Conservation (phyloP, 2,888 invertebrate genomes). For the Cantharis lateralis region DNA sequence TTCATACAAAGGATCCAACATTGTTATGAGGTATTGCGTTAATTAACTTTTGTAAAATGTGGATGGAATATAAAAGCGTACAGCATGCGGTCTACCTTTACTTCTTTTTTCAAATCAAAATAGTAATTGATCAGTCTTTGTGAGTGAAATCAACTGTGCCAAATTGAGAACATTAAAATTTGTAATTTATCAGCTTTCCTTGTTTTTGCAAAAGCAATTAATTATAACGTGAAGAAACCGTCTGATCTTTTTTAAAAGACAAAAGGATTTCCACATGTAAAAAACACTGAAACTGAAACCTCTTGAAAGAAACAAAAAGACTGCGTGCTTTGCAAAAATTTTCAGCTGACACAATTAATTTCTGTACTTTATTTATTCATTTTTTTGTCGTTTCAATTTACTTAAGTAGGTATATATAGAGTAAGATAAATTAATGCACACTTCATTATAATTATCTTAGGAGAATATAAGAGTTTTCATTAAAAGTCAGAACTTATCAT, state of each 20-base stretch:
- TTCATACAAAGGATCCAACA: conserved; percentile 23
- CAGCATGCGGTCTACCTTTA: conserved; percentile 11
- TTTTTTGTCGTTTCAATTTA: conserved; percentile 19
- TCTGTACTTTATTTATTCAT: conserved; percentile 13
- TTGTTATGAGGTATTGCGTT: conserved; percentile 24
- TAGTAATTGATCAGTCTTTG: conserved; percentile 16
- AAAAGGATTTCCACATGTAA: conserved; percentile 23
- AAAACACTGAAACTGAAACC: conserved; percentile 9
- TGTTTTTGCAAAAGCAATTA: conserved; percentile 43
- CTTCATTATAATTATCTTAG: background rate
- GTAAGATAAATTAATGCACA: conserved; percentile 21
- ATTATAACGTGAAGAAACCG: conserved; percentile 34
- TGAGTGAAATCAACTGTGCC: conserved; percentile 42
- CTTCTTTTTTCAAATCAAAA: background rate
- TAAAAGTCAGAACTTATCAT: background rate
- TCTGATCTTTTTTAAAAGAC: conserved; percentile 24
- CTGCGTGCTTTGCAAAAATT: conserved; percentile 13
- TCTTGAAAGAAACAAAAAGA: conserved; percentile 9
- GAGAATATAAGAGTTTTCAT: background rate
- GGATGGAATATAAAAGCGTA: conserved; percentile 14
- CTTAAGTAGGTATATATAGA: conserved; percentile 11
- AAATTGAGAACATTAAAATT: conserved; percentile 43
- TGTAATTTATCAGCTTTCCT: conserved; percentile 44
- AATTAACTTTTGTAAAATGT: conserved; percentile 26
- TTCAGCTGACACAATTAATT: conserved; percentile 17